Evolutionary conservation across 2,888 invertebrate species (phyloP).

Genomic region (Aphrophora alni): DNA sequence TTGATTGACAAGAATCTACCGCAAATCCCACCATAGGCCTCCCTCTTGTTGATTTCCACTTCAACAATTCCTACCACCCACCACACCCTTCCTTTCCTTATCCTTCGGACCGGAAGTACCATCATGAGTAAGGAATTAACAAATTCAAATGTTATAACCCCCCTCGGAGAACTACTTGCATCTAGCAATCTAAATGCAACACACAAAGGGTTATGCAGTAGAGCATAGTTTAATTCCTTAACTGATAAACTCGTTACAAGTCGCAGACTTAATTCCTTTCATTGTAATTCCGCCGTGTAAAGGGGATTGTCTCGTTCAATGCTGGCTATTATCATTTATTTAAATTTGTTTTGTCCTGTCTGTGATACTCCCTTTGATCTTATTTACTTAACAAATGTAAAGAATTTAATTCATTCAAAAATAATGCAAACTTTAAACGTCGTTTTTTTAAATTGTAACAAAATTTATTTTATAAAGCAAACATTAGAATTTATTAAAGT

Average conservation of each 20-base stretch:
- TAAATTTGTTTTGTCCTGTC: too few species aligned
- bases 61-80: background rate
- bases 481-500: too few species aligned
- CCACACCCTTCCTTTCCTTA: background rate
- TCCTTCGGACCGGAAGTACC: background rate
- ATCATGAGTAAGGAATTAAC: background rate
- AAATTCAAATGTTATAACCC: background rate
- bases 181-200: background rate
- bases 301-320: too few species aligned
- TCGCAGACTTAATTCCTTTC: background rate
- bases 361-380: too few species aligned
- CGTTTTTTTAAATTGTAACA: too few species aligned
- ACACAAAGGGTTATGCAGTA: background rate
- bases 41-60: background rate
- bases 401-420: too few species aligned
- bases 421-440: too few species aligned
- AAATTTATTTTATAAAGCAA: too few species aligned
- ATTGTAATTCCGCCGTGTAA: too few species aligned
- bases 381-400: too few species aligned
- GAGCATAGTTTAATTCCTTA: background rate
- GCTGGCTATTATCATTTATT: too few species aligned
- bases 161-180: background rate
- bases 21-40: background rate
- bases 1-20: background rate
- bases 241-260: background rate